phyloP scores from a whole-genome alignment of 2,888 invertebrate species.

The Amblyteles armatorius region DNA sequence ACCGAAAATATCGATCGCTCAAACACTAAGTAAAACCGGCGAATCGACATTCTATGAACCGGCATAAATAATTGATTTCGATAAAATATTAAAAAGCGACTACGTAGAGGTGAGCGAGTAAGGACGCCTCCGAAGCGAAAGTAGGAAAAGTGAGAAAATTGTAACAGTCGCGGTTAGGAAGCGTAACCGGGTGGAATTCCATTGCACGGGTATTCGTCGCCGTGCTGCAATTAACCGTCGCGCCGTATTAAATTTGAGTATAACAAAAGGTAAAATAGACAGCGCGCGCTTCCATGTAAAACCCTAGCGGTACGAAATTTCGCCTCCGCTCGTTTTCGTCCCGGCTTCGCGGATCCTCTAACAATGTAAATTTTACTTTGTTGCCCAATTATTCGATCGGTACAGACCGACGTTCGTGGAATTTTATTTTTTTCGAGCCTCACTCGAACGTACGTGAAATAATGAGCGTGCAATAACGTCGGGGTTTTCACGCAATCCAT shows the following conservation, averaged over 20 bases:
- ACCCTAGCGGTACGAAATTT: neutral
- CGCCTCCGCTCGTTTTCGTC: constrained; percentile 38
- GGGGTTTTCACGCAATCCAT: constrained; percentile 68
- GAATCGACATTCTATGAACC: constrained; percentile 33
- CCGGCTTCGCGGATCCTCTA: constrained; percentile 41
- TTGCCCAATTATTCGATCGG: constrained; percentile 13
- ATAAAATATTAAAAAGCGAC: constrained; percentile 29
- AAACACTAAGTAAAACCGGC: constrained; percentile 11
- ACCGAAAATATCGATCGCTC: constrained; percentile 47
- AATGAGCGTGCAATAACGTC: constrained; percentile 59
- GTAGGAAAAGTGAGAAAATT: constrained; percentile 59
- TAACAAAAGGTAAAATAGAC: neutral
- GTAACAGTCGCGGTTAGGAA: constrained; percentile 48
- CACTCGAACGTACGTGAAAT: constrained; percentile 38
- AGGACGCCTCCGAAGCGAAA: constrained; percentile 52
- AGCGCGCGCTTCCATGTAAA: neutral
- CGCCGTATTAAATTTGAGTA: neutral
- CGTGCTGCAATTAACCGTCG: constrained; percentile 14
- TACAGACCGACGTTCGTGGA: neutral
- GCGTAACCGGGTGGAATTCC: constrained; percentile 51
- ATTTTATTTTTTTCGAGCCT: constrained; percentile 6
- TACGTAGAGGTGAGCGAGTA: constrained; percentile 31
- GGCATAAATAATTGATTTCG: constrained; percentile 27
- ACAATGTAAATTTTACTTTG: constrained; percentile 41
- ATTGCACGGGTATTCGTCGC: constrained; percentile 7